Evolutionary conservation across 2,888 invertebrate genomes (phyloP), one percentile per base, ranked within the genome.

Genomic region (Chalcosyrphus nemorum): DNA sequence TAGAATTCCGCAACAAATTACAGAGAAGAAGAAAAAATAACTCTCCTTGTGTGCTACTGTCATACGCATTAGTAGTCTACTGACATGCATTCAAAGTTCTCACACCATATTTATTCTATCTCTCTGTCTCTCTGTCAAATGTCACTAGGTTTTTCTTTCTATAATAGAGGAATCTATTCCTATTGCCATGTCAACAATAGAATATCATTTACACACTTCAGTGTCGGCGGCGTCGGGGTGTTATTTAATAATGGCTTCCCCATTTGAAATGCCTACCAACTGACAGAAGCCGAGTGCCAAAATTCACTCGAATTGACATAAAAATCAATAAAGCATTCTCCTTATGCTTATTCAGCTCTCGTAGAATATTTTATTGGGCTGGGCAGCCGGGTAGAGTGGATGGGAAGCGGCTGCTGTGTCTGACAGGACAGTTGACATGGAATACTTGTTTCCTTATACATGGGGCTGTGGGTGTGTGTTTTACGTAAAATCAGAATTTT

Each of bases 151-250:
- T n/a, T n/a, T n/a, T n/a, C n/a, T n/a, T n/a, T n/a, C n/a, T n/a
- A n/a, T n/a, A n/a, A n/a, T n/a, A n/a, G n/a, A n/a, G n/a, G n/a
- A n/a, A n/a, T n/a, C n/a, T 63, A 45, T 47, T 38, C 2, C 52
- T 11, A 47, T 32, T 24, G 29, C 56, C 56, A 50, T 52, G 68
- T 72, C 81, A 77, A 66, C 81, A 72, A 82, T 72, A 27, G 77
- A 72, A 77, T 82, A 82, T 82, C 81, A 61, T 82, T 81, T 81
- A 52, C 81, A 66, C 77, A 47, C 66, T 75, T 38, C 35, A 47
- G n/a, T 32, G 50, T 13, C 50, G 54, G 32, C 35, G 45, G n/a
- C 24, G 50, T 13, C 50, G 54, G 32, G 54, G 54, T 74, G 54
- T 72, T 72, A 72, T 78, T 72, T 72, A 78, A 72, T 82, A 82